Evolutionary conservation across 2,888 invertebrate species (phyloP), one percentile per base, ranked within the genome.

Genomic region (Pterostichus niger): DNA sequence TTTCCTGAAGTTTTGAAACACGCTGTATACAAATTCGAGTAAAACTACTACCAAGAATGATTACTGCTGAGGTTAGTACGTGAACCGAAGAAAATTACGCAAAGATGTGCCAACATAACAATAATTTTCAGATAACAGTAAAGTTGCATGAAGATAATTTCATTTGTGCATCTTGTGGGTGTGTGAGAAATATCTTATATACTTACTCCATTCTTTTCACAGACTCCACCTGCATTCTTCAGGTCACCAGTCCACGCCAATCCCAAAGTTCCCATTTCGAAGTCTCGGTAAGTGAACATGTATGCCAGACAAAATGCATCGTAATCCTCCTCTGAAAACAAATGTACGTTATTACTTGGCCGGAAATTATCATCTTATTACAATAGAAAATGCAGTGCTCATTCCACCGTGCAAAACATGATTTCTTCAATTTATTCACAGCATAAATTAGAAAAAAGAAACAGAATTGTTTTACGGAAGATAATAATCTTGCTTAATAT

Each of bases 281-380:
- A 98, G 90, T 98, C 98, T 77, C 98, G 93, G 90, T 98, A 99
- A 15, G 99, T 99, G 90, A 99, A 98, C 95, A 99, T 98, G 91
- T 99, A 99, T 80, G 99, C 99, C 88, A 99, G 92, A 89, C 99
- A 99, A 91, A 99, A 99, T 17, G 98, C 97, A 89, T 99, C 98
- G 90, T 99, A 99, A 90, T 99, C 98, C 89, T 97, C 96, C 93
- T 98, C 97, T 96, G 94, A 86, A 86, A 87, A 85, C 86, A 85
- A 85, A 82, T 40, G 44, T 31, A 31, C 35, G 35, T 24, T 49
- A 13, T 31, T 71, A 44, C 68, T 71, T 71, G 68, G 44, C 68
- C 68, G 44, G 68, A 64, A 64, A 64, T 64, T 64, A 64, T 64
- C 64, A 64, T 35, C 40, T 64, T n/a, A 31, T 64, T 59, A 59